phyloP scores from a whole-genome alignment of 2,888 invertebrate species.

The Aproaerema taeniolella region DNA sequence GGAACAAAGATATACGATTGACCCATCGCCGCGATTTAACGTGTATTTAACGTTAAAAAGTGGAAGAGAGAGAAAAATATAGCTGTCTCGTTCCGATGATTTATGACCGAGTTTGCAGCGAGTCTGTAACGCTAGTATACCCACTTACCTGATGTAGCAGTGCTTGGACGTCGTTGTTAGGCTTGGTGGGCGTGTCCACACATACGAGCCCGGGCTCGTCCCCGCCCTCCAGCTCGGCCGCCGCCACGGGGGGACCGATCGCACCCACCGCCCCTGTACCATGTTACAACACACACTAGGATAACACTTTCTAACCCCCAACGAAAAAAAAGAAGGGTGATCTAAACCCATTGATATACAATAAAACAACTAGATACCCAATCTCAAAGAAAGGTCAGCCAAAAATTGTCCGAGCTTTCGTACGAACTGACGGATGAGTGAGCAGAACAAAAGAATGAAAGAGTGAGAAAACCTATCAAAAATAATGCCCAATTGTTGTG shows the following conservation, averaged over 20 bases:
- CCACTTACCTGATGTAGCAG: slow-evolving; percentile 82
- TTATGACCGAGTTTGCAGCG: too few relatives aligned
- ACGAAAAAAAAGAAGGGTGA: too few relatives aligned
- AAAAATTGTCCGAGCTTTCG: too few relatives aligned
- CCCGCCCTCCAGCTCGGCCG: slow-evolving; percentile 90
- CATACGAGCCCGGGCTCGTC: slow-evolving; percentile 87
- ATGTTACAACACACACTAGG: not conserved
- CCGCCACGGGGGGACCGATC: slow-evolving; percentile 72
- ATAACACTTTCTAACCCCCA: too few relatives aligned
- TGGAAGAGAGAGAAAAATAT: not conserved
- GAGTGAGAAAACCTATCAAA: too few relatives aligned
- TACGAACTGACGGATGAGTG: too few relatives aligned
- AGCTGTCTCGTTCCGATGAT: too few relatives aligned
- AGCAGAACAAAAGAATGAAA: too few relatives aligned
- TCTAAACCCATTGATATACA: not conserved
- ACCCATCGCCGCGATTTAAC: too few relatives aligned
- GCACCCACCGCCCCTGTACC: slow-evolving; percentile 51
- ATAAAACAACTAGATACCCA: not conserved
- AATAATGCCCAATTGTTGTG: too few relatives aligned
- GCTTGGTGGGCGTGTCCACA: slow-evolving; percentile 85
- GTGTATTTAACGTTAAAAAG: not conserved
- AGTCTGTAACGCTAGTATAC: too few relatives aligned
- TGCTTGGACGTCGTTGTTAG: slow-evolving; percentile 82
- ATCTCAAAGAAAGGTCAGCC: not conserved
- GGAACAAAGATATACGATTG: not conserved